Conservation (phyloP, 1,140 invertebrate genomes). For the Ylistrum balloti region DNA sequence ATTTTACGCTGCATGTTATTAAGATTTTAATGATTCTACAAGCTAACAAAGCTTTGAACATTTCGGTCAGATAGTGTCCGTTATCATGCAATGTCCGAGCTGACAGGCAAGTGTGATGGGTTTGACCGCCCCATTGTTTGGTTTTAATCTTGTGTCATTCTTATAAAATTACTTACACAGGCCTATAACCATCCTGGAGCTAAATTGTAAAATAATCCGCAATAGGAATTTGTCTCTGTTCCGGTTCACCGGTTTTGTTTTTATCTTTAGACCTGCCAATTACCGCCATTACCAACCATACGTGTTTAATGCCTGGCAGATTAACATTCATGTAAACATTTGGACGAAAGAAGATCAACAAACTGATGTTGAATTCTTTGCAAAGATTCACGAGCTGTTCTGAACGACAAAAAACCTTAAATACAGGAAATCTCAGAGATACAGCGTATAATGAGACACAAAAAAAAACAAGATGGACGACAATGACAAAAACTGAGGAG, state of each 20-base stretch:
- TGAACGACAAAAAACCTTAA: too few relatives aligned
- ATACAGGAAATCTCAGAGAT: too few relatives aligned
- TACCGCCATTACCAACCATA: neutral
- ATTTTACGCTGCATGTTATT: too few relatives aligned
- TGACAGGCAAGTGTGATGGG: neutral
- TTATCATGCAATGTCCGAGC: neutral
- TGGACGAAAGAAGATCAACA: neutral
- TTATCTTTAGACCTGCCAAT: constrained; percentile 9
- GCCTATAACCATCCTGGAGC: neutral
- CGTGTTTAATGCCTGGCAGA: neutral
- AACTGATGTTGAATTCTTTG: too few relatives aligned
- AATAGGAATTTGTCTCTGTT: neutral
- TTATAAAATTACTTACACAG: neutral
- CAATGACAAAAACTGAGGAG: too few relatives aligned
- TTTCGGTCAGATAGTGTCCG: neutral
- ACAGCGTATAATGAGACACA: too few relatives aligned
- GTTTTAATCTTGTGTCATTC: neutral
- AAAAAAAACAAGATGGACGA: too few relatives aligned
- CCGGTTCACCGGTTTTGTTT: neutral
- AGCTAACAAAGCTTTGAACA: too few relatives aligned
- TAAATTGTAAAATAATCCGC: neutral
- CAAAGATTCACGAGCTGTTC: too few relatives aligned
- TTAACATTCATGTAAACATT: neutral
- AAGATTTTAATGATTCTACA: too few relatives aligned
- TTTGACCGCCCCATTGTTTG: neutral